A percentile compares a stretch with the other conserved stretches of the same genome.
These are phyloP conservation scores for Anseranas semipalmata DNA, from an alignment of 2,113 vertebrate species.

Conservation along the genomic window DNA sequence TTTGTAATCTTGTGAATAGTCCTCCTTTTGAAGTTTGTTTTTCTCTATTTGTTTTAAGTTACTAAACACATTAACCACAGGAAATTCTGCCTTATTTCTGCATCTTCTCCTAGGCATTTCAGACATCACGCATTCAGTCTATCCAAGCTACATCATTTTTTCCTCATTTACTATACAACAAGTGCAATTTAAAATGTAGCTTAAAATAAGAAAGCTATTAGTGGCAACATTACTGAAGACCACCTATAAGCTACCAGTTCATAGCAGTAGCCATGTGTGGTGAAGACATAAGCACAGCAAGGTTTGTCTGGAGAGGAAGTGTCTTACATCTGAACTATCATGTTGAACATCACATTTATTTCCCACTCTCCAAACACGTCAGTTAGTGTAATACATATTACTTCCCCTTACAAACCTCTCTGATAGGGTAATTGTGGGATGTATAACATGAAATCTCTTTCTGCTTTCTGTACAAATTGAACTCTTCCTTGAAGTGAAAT, in stretches of 20 bases:
- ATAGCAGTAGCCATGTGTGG: background rate
- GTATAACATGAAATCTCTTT: rapidly evolving
- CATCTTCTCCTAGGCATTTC: background rate
- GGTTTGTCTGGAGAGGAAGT: background rate
- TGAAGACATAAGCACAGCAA: background rate
- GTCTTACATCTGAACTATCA: background rate
- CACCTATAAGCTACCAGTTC: background rate
- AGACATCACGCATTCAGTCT: background rate
- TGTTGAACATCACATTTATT: background rate
- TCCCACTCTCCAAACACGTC: background rate
- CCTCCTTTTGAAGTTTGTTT: background rate
- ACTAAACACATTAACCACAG: background rate
- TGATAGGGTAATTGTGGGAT: background rate
- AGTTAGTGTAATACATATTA: background rate
- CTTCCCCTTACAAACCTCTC: background rate
- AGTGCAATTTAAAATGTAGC: background rate
- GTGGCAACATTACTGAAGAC: background rate
- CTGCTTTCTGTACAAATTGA: background rate
- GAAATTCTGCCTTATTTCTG: background rate
- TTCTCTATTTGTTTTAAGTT: background rate
- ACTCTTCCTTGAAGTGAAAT: background rate
- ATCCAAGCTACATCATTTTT: background rate
- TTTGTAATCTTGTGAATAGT: background rate
- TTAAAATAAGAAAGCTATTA: background rate
- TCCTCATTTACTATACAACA: background rate